A percentile compares a stretch with the other conserved stretches of the same genome.
phyloP scores from a whole-genome alignment of 2,888 invertebrate species.

The Caenorhabditis afra region DNA sequence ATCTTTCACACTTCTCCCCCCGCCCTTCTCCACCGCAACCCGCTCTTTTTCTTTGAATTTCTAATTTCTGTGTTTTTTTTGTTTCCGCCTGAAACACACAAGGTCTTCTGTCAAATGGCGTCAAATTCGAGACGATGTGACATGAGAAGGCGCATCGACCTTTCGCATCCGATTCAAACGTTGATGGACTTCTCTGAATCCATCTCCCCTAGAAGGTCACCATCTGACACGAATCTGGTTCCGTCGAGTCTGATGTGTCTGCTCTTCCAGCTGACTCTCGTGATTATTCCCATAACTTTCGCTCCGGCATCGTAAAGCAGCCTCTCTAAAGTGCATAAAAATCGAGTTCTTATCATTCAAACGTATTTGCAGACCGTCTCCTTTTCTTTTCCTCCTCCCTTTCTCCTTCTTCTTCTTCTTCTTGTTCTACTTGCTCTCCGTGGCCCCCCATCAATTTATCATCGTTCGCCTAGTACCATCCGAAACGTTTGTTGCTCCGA shows the following conservation, averaged over 20 bases:
- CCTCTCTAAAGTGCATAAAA: slow-evolving; percentile 50
- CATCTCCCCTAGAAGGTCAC: too few species aligned
- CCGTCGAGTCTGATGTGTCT: too few species aligned
- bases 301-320: slow-evolving; percentile 20
- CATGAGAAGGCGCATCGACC: too few species aligned
- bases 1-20: slow-evolving; percentile 41
- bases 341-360: slow-evolving; percentile 23
- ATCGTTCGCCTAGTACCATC: slow-evolving; percentile 50
- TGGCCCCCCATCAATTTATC: slow-evolving; percentile 40
- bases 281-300: slow-evolving; percentile 13
- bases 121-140: too few species aligned
- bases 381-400: slow-evolving; percentile 1
- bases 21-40: neutral
- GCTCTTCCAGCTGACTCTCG: slow-evolving; percentile 10
- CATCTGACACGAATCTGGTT: too few species aligned
- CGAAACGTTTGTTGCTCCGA: slow-evolving; percentile 41
- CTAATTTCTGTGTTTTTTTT: slow-evolving; percentile 15
- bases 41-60: slow-evolving; percentile 39
- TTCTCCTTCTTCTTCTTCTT: slow-evolving; percentile 1
- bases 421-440: neutral
- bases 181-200: too few species aligned
- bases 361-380: slow-evolving; percentile 32
- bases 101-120: too few species aligned
- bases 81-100: neutral
- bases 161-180: too few species aligned